Evolutionary conservation across 1,140 invertebrate species (phyloP).

Genomic region (Pseudomyrmex cubaensis): DNA sequence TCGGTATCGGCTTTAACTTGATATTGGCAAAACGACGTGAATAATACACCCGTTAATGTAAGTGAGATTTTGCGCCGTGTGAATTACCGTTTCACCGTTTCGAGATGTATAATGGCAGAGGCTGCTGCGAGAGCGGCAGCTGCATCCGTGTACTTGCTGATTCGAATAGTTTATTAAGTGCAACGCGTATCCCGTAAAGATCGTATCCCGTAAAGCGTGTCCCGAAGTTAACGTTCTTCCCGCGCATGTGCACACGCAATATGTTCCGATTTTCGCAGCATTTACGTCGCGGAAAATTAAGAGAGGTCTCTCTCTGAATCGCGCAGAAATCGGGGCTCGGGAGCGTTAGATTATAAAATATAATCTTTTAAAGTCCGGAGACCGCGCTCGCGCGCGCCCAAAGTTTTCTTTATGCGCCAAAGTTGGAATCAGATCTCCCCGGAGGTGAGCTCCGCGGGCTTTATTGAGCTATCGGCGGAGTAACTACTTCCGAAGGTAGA

Average conservation of each 20-base stretch:
- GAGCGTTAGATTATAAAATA: conserved; percentile 58
- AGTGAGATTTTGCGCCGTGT: conserved; percentile 41
- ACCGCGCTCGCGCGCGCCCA: neutral
- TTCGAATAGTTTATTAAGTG: too few relatives aligned
- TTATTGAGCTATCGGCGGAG: conserved; percentile 55
- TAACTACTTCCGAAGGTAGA: conserved; percentile 54
- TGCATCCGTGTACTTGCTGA: neutral
- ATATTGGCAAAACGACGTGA: conserved; percentile 52
- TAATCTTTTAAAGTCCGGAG: conserved; percentile 50
- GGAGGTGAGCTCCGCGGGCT: conserved; percentile 39
- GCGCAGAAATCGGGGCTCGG: neutral
- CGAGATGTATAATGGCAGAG: conserved; percentile 2
- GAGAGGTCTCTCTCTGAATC: conserved; percentile 3
- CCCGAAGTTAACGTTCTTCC: too few relatives aligned
- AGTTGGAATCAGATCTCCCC: conserved; percentile 49
- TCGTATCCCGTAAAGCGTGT: too few relatives aligned
- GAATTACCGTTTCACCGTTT: conserved; percentile 20
- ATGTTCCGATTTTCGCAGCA: conserved; percentile 5
- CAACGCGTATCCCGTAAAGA: too few relatives aligned
- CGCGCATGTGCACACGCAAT: neutral
- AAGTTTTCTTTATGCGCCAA: conserved; percentile 60
- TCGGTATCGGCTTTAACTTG: conserved; percentile 46
- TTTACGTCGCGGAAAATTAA: conserved; percentile 1
- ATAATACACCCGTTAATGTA: conserved; percentile 51
- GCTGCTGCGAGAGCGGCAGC: neutral